Evolutionary conservation across 2,797 vertebrate species (phyloP).

Genomic region (Pseudotriccus pelzelni): DNA sequence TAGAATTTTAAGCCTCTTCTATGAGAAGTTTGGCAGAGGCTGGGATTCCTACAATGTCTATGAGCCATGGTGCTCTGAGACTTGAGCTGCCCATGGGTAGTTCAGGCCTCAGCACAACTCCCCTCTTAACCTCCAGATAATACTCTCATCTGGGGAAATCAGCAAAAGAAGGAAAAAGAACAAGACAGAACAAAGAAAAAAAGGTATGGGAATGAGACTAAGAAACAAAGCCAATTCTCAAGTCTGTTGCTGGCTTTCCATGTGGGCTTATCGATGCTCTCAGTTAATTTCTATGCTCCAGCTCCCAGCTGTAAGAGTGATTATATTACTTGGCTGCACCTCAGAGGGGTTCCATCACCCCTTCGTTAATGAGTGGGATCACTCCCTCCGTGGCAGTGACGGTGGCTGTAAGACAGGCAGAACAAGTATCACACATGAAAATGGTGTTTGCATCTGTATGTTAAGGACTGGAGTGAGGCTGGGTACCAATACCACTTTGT

Average conservation of each 20-base stretch:
- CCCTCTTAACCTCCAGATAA: neutral
- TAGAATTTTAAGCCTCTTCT: neutral
- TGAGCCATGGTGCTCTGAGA: neutral
- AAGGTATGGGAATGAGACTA: neutral
- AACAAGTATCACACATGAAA: neutral
- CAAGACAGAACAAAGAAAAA: neutral
- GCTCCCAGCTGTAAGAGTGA: constrained; percentile 9
- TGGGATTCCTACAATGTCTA: neutral
- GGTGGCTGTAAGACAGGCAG: neutral
- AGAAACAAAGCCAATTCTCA: neutral
- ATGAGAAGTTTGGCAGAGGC: neutral
- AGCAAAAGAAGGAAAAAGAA: neutral
- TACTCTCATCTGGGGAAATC: neutral
- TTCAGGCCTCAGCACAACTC: neutral
- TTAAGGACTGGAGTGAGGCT: neutral
- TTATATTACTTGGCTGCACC: neutral
- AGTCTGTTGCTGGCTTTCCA: neutral
- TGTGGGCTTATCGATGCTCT: neutral
- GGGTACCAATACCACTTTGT: fast-evolving
- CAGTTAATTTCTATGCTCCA: neutral
- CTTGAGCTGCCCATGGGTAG: neutral
- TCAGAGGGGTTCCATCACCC: neutral
- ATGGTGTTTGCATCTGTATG: neutral
- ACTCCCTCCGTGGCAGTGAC: neutral
- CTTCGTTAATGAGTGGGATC: neutral